Evolutionary conservation across 1,140 invertebrate genomes (phyloP).

Genomic region (Ips nitidus): DNA sequence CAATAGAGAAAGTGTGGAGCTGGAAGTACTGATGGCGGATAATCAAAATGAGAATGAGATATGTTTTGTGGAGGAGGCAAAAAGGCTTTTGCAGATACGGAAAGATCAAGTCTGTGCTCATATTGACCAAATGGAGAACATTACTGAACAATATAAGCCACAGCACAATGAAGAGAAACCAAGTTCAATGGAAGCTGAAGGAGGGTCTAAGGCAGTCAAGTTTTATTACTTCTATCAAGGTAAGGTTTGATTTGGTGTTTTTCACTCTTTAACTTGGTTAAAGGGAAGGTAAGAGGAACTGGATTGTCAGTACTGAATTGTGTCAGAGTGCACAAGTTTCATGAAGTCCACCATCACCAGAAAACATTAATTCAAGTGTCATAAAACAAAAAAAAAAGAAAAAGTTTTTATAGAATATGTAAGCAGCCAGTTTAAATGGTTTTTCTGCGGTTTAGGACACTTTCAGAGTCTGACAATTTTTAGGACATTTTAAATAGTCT

Average conservation of each 20-base stretch:
- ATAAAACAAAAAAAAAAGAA: too few relatives aligned
- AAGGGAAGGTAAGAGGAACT: background rate
- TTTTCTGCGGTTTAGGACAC: too few relatives aligned
- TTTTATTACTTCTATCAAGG: slow-evolving; percentile 82
- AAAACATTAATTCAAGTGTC: too few relatives aligned
- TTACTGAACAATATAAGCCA: too few relatives aligned
- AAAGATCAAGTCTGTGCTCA: background rate
- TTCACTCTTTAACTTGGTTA: background rate
- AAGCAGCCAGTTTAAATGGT: too few relatives aligned
- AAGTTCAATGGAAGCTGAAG: slow-evolving; percentile 19
- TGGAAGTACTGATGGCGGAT: slow-evolving; percentile 65
- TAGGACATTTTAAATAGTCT: too few relatives aligned
- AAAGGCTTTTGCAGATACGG: slow-evolving; percentile 61
- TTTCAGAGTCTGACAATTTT: too few relatives aligned
- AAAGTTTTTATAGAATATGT: too few relatives aligned
- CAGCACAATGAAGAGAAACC: background rate
- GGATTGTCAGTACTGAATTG: too few relatives aligned
- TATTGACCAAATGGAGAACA: too few relatives aligned
- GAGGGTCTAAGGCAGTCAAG: slow-evolving; percentile 25
- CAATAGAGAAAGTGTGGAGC: slow-evolving; percentile 68
- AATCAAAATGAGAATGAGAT: slow-evolving; percentile 77
- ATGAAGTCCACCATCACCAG: too few relatives aligned
- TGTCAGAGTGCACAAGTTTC: too few relatives aligned
- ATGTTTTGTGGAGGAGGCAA: slow-evolving; percentile 82
- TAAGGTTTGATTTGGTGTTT: slow-evolving; percentile 48